Base-by-base conservation (phyloP, 2,888 invertebrate species). In the Nymphalis c-album region DNA sequence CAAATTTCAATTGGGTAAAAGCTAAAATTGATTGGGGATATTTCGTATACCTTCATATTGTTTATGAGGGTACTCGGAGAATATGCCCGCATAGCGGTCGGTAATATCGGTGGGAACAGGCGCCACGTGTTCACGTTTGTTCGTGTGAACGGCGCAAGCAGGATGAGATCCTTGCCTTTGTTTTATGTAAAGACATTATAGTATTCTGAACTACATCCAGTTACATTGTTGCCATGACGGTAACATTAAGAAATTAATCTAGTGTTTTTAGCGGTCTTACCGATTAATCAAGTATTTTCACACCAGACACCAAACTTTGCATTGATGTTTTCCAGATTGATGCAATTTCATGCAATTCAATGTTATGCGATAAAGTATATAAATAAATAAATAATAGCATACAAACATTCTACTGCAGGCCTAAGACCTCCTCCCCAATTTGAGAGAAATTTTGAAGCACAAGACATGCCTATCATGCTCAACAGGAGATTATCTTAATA, bases 31-130 rank as follows among this genome's bases (percentile, higher is more conserved):
- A 26, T 3, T 65, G 40, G 18, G 40, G 26, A 45, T 7, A 55
- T 63, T 60, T 13, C n/a, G 18, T 35, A 70, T 61, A 50, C 50
- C 59, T 64, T 63, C 61, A 20, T 58, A 61, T 60, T 64, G 70
- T 68, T 63, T 63, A 60, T 65, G 67, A 68, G 66, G 63, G 63
- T 70, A 68, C 53, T 57, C 69, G 68, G 72, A 81, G 82, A 88
- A 88, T 88, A 81, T 76, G 80, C 89, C 88, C 89, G 89, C 89
- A 89, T 89, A 80, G 75, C 75, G 76, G 71, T 70, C 70, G 71
- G 73, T 71, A 70, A 75, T 75, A 75, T 76, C 77, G 78, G 81
- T 86, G 87, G 83, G 86, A 85, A 85, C 81, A 76, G 66, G 69
- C 75, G 76, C 86, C 88, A 88, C 88, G 88, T 88, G 88, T 85